Evolutionary conservation across 2,113 vertebrate species (phyloP), one percentile per base, ranked within the genome.

Genomic region (Ammodytes marinus): DNA sequence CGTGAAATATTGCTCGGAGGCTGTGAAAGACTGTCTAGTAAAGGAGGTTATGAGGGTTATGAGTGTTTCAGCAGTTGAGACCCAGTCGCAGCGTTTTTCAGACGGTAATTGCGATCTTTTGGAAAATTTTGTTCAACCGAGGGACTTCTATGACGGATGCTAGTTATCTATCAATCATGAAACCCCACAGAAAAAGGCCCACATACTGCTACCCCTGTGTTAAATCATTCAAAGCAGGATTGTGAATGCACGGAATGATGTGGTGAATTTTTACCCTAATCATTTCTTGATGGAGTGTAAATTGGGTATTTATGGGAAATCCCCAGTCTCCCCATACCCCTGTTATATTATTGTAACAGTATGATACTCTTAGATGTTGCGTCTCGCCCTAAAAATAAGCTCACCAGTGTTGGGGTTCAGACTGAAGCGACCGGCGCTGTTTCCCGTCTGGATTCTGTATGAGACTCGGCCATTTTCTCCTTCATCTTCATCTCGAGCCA

Each of bases 391-490:
- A 17, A 77, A 53, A 54, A 50, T 68, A 70, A 42, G 45, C 96
- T 95, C 81, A 99, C 98, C 98, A 0, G 97, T 98, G 94, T 95
- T 95, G 7, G 96, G 91, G 73, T 97, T 96, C 8, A 99, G 95
- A 77, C 94, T 95, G 88, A 99, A 99, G 72, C 94, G 91, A 1
- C 96, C 96, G 0, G 96, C 97, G 0, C 90, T 71, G 64, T 97
- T 97, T 7, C 98, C 98, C 0, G 94, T 86, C 45, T 94, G 93
- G 87, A 99, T 88, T 0, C 95, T 94, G 80, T 99, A 99, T 14
- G 95, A 95, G 46, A 99, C 94, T 0, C 96, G 92, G 0, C 98
- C 96, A 0, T 98, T 98, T 95, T 99, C 98, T 0, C 98, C 98
- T 88, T 98, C 76, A 5, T 99, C 98, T 0, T 89, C 90, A 81